Evolutionary conservation across 2,797 vertebrate species (phyloP).

Genomic region (Esox masquinongy): DNA sequence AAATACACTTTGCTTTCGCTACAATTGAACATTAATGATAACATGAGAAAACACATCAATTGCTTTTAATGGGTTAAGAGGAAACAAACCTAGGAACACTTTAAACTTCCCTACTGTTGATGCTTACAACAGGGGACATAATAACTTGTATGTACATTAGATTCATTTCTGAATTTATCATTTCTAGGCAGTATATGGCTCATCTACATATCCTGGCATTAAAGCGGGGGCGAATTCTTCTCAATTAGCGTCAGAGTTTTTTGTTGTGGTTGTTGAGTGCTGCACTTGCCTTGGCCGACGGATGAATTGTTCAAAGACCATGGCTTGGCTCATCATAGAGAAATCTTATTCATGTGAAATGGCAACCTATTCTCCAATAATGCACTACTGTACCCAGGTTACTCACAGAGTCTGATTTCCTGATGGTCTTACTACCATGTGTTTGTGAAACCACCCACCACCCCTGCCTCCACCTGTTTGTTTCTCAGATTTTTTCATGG

Average conservation of each 20-base stretch:
- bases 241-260: background rate
- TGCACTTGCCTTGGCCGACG: constrained; percentile 4
- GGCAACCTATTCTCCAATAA: background rate
- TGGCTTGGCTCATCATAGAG: constrained; percentile 1
- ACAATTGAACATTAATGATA: constrained; percentile 39
- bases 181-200: background rate
- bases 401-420: too few relatives aligned
- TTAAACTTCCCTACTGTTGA: constrained; percentile 29
- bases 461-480: too few relatives aligned
- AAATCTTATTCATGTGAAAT: background rate
- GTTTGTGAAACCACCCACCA: too few relatives aligned
- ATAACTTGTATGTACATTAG: background rate
- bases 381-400: too few relatives aligned
- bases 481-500: too few relatives aligned
- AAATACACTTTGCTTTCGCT: constrained; percentile 45
- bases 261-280: background rate
- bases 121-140: background rate
- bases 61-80: constrained; percentile 34
- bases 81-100: constrained; percentile 26
- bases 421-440: too few relatives aligned
- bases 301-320: background rate
- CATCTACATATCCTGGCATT: background rate
- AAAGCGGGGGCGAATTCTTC: background rate
- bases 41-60: constrained; percentile 25
- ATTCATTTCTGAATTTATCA: background rate